Conservation (phyloP, 2,113 vertebrate genomes). For the Amblyopsis rosae region DNA sequence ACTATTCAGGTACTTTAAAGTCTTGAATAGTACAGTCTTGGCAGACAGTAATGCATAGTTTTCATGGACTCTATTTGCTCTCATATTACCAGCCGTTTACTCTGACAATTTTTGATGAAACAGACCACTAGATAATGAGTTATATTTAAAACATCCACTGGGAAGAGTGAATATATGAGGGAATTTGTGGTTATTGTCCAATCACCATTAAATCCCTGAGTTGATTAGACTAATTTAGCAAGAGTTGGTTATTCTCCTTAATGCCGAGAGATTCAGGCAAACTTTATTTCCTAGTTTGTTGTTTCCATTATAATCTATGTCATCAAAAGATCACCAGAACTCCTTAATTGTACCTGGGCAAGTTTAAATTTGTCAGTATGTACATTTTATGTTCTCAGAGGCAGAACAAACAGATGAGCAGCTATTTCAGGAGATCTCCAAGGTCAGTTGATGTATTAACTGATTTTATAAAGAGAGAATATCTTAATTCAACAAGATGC, state of each 20-base stretch:
- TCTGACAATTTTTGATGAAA: too few species aligned
- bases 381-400: conserved; percentile 73
- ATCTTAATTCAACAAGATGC: conserved; percentile 5
- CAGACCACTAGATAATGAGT: too few species aligned
- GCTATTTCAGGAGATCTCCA: conserved; percentile 93
- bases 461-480: background rate
- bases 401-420: conserved; percentile 96
- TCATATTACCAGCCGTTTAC: background rate
- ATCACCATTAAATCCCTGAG: too few species aligned
- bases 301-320: too few species aligned
- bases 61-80: background rate
- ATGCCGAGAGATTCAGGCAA: too few species aligned
- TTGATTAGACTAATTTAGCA: too few species aligned
- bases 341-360: background rate
- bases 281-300: too few species aligned
- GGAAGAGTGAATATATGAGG: too few species aligned
- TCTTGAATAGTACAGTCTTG: background rate
- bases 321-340: background rate
- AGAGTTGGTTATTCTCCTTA: too few species aligned
- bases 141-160: too few species aligned
- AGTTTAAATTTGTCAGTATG: background rate
- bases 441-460: conserved; percentile 75
- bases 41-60: background rate
- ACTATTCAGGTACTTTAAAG: conserved; percentile 88
- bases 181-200: too few species aligned